These are phyloP conservation scores for Meteorus sp. DNA, from an alignment of 1,140 invertebrate genomes.

Conservation along the genomic window DNA sequence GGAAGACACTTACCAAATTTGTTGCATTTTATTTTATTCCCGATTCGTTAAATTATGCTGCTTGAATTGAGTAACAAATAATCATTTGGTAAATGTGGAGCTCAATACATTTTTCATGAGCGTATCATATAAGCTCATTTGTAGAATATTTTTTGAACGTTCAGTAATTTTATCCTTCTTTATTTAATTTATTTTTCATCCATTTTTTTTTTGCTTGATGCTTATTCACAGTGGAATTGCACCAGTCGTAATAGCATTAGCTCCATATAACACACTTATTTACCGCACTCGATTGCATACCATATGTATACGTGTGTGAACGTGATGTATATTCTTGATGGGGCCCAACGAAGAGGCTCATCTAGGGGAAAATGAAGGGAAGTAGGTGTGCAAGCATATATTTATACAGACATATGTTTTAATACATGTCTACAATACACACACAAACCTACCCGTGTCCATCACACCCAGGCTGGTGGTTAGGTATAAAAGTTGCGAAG, in stretches of 20 bases:
- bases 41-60: too few species aligned
- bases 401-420: too few species aligned
- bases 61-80: too few species aligned
- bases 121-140: too few species aligned
- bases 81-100: too few species aligned
- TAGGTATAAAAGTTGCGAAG: slow-evolving; percentile 23
- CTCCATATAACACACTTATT: background rate
- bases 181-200: too few species aligned
- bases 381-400: background rate
- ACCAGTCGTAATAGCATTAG: background rate
- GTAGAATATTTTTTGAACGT: background rate
- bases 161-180: too few species aligned
- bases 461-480: slow-evolving; percentile 5
- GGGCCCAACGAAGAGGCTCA: slow-evolving; percentile 3
- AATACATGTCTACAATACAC: too few species aligned
- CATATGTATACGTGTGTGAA: background rate
- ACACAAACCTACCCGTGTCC: background rate
- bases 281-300: slow-evolving; percentile 5
- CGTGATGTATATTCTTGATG: slow-evolving; percentile 14
- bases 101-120: too few species aligned
- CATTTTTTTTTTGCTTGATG: slow-evolving; percentile 4
- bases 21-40: too few species aligned
- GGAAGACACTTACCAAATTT: too few species aligned
- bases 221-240: too few species aligned
- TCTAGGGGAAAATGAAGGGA: slow-evolving; percentile 23